Base-by-base conservation (phyloP, 2,797 vertebrate genomes). In the Peromyscus attwateri region DNA sequence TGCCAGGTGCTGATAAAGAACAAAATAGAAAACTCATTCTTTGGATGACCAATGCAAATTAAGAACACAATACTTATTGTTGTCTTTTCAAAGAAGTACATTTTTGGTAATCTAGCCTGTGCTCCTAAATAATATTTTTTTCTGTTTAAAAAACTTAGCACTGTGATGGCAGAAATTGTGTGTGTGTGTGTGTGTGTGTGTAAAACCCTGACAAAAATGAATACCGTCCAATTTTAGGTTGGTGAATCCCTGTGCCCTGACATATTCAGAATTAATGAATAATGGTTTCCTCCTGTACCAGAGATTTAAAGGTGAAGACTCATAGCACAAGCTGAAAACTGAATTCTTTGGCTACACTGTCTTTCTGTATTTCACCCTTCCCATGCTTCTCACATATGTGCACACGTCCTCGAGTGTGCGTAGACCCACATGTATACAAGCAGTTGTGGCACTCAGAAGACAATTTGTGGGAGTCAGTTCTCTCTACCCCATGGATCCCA, bases 271-370 rank as follows among this genome's bases (percentile, higher is more conserved):
- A 95, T 46, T 83, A 73, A 83, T 84, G 10, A 76, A 66, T 77
- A 88, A 23, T 25, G 19, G 3, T 87, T 79, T 82, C 9, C 7
- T 81, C 70, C 37, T 95, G 52, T 64, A 29, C 17, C 29, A n/a
- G 43, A 1, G 0, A 88, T 83, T 96, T 92, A 92, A 92, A 85
- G 80, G 91, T 1, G 21, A 94, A n/a, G 79, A 94, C 57, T 94
- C 25, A 83, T 60, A 57, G 23, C 19, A 81, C 34, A 12, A 52
- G 95, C 93, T 71, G 34, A 46, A 95, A 90, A 98, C 23, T 76
- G 62, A 73, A n/a, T 19, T 96, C 9, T 84, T 52, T 52, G 80
- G 82, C 70, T 43, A 57, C 23, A n/a, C 64, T 31, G 88, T 13
- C 6, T 68, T 37, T 55, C 49, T 87, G 34, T 37, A 70, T 29